A percentile compares a stretch with the other conserved stretches of the same genome.
These are phyloP conservation scores for Caenorhabditis brenneri DNA, from an alignment of 1,140 invertebrate species.

Conservation along the genomic window DNA sequence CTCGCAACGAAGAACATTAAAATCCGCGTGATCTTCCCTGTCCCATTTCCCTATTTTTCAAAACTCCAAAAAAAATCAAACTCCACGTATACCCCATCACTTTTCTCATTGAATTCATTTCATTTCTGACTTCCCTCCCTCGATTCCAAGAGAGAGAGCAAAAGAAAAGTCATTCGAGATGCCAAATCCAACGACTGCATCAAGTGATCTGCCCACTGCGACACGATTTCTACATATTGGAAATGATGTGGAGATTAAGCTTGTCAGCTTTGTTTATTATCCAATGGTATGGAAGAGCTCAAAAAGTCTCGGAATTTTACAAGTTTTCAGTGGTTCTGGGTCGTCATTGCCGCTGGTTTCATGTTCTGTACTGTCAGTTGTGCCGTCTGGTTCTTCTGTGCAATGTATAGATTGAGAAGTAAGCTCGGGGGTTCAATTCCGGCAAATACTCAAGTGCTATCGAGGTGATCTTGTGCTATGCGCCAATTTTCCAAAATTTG, in stretches of 20 bases:
- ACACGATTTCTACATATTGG: neutral
- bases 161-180: neutral
- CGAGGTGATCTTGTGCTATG: no score
- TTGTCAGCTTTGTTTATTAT: neutral
- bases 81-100: no score
- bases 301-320: neutral
- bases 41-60: no score
- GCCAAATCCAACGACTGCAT: neutral
- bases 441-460: no score
- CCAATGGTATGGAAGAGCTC: neutral
- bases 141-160: no score
- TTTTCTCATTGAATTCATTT: no score
- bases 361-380: neutral
- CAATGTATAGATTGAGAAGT: constrained; percentile 8
- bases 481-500: no score
- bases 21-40: no score
- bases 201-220: neutral
- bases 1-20: no score
- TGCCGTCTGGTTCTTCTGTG: constrained; percentile 12
- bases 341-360: neutral
- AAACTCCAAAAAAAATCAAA: no score
- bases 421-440: neutral
- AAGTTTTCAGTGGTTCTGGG: constrained; percentile 15
- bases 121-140: no score
- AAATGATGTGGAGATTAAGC: neutral